Evolutionary conservation across 2,797 vertebrate species (phyloP).

Genomic region (Fistularia tabacaria): DNA sequence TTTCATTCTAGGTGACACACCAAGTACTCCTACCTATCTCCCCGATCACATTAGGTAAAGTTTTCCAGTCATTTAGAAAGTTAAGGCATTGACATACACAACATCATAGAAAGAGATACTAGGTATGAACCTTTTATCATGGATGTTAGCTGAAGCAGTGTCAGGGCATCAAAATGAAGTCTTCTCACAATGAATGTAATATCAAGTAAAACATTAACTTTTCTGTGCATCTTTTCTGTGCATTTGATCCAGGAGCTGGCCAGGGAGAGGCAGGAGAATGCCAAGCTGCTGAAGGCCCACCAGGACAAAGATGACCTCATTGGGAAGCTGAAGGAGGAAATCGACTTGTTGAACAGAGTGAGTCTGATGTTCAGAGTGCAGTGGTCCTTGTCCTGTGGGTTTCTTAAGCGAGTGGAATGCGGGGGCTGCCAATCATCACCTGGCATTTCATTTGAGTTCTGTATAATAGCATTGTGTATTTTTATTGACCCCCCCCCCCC

Average conservation of each 20-base stretch:
- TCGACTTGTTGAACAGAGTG: constrained; percentile 95
- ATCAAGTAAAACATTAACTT: background rate
- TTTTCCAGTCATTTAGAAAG: too few relatives aligned
- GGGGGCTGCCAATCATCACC: constrained; percentile 35
- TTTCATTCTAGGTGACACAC: too few relatives aligned
- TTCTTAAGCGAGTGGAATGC: constrained; percentile 12
- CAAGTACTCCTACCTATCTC: too few relatives aligned
- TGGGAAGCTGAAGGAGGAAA: constrained; percentile 92
- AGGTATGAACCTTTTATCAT: too few relatives aligned
- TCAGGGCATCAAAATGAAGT: too few relatives aligned
- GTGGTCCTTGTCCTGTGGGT: constrained; percentile 20
- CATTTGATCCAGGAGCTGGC: constrained; percentile 79
- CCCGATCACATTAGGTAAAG: too few relatives aligned
- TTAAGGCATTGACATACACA: too few relatives aligned
- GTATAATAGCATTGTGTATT: constrained; percentile 11
- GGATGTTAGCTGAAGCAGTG: too few relatives aligned
- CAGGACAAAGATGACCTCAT: constrained; percentile 95
- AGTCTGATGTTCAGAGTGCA: constrained; percentile 56
- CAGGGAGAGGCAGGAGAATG: constrained; percentile 87
- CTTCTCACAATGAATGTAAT: background rate
- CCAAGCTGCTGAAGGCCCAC: constrained; percentile 78
- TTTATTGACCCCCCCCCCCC: too few relatives aligned
- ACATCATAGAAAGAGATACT: too few relatives aligned
- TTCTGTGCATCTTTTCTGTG: too few relatives aligned
- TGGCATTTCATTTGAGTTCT: constrained; percentile 37